phyloP scores from a whole-genome alignment of 1,140 invertebrate genomes.

The Geopemphigus sp. region DNA sequence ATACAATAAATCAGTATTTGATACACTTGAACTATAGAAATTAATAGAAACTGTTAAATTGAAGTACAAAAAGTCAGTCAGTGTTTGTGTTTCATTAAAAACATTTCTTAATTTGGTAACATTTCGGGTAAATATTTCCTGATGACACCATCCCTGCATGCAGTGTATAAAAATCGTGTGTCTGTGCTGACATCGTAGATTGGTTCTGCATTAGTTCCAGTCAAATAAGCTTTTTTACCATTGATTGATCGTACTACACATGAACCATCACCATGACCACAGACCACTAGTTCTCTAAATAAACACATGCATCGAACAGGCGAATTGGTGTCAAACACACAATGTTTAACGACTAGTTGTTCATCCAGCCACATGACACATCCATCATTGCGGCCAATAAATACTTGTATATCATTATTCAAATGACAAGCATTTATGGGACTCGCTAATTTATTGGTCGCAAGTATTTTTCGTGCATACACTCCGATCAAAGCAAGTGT shows the following conservation, averaged over 20 bases:
- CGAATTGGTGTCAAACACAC: constrained; percentile 52
- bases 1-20: not conserved
- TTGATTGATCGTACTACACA: constrained; percentile 57
- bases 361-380: constrained; percentile 58
- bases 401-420: constrained; percentile 56
- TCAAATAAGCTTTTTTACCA: constrained; percentile 60
- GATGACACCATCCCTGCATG: constrained; percentile 60
- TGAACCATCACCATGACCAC: constrained; percentile 63
- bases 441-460: constrained; percentile 56
- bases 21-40: no score
- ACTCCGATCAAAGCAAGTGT: constrained; percentile 62
- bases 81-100: not conserved
- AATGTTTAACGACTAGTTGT: constrained; percentile 54
- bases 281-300: constrained; percentile 32
- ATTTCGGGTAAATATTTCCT: constrained; percentile 59
- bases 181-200: constrained; percentile 62
- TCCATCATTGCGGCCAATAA: constrained; percentile 60
- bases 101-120: constrained; percentile 35
- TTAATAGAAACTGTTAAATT: no score
- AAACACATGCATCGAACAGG: constrained; percentile 53
- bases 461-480: constrained; percentile 59
- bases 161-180: constrained; percentile 60
- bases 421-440: constrained; percentile 60
- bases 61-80: not conserved
- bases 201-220: constrained; percentile 70